These are phyloP conservation scores for Mormyrus hasselquistii DNA, from an alignment of 2,797 vertebrate species.

Conservation along the genomic window DNA sequence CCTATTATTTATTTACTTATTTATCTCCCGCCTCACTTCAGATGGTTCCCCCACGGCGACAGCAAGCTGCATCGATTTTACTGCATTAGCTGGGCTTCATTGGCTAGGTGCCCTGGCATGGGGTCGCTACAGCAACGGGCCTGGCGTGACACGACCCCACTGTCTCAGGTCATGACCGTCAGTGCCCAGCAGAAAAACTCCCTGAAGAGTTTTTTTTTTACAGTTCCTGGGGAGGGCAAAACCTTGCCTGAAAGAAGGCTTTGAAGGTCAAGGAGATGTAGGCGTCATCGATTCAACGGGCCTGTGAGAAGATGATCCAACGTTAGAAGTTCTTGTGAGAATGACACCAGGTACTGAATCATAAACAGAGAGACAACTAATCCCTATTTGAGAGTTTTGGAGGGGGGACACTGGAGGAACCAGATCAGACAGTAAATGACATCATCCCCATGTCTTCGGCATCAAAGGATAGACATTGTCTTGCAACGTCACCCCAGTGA, in stretches of 20 bases:
- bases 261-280: background rate
- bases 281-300: background rate
- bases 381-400: background rate
- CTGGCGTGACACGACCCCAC: background rate
- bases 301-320: background rate
- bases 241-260: background rate
- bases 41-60: background rate
- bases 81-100: background rate
- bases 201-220: background rate
- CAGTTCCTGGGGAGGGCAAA: background rate
- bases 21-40: background rate
- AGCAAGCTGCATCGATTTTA: background rate
- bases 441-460: conserved; percentile 33
- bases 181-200: background rate
- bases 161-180: background rate
- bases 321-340: background rate
- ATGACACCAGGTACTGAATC: background rate
- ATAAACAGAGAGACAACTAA: background rate
- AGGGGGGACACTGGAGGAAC: background rate
- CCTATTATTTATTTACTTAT: background rate
- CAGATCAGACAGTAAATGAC: conserved; percentile 25
- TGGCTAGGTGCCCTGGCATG: background rate
- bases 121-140: background rate
- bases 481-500: conserved; percentile 26
- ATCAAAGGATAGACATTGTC: conserved; percentile 49